Base-by-base conservation (phyloP, 2,888 invertebrate species). In the Polia nebulosa region DNA sequence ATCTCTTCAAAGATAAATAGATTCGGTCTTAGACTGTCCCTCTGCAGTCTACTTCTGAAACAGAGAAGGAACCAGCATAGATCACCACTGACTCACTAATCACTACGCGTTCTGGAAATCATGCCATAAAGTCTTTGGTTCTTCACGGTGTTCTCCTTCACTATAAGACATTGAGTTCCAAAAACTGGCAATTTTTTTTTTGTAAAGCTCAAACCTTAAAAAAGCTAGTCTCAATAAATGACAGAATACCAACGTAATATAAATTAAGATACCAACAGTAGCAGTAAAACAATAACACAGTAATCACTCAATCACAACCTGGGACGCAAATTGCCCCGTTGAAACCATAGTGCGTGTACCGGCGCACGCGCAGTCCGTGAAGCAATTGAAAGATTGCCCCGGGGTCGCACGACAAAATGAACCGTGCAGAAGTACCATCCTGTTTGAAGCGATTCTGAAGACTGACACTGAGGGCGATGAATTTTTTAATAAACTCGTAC, bases 331-430 rank as follows among this genome's bases (percentile, higher is more conserved):
- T 80, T 80, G 63, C 55, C 65, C 58, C 27, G 70, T 67, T 47
- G 57, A 47, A 80, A 84, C 67, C 52, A 68, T 64, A 79, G 66
- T 82, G 87, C 82, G 85, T 86, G 63, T 51, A 65, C 39, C 59
- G 64, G 83, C 83, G 85, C 84, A 75, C 78, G 85, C 87, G 84
- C 84, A 63, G 59, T 52, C 63, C 64, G 57, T 60, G 69, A 58
- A 72, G 60, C 82, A 87, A 88, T 87, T 88, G 86, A 80, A 88
- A 85, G 83, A 89, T 85, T 85, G 83, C 72, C 65, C 65, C 74
- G 81, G 83, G 88, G 85, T 85, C 86, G 73, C 72, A 45, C 29
- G 5, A 44, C 17, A 9, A 25, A 59, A 61, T 49, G 11, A 39
- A 15, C 15, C 34, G 13, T n/a, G 25, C 60, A 75, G 60, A 36